Evolutionary conservation across 2,797 vertebrate genomes (phyloP).

Genomic region (Momotus momota): DNA sequence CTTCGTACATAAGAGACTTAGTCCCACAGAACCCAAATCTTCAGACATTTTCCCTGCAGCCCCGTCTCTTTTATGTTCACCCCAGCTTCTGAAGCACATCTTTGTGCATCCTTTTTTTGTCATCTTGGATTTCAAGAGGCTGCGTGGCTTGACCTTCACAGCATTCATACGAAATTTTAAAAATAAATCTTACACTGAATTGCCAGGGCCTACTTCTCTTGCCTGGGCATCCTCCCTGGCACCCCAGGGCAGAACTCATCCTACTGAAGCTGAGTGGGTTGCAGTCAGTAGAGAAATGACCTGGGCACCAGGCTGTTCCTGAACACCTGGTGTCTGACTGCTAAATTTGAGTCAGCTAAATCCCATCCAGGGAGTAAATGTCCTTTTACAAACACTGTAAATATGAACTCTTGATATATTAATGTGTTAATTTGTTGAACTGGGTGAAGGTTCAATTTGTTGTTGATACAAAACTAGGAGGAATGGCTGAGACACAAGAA

Average conservation of each 20-base stretch:
- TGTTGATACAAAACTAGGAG: too few relatives aligned
- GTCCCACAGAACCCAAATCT: neutral
- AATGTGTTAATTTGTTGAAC: too few relatives aligned
- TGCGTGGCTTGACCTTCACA: fast-evolving
- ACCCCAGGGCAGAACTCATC: neutral
- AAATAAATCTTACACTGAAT: neutral
- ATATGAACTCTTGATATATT: neutral
- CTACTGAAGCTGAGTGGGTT: neutral
- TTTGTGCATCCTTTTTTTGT: neutral
- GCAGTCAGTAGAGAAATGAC: neutral
- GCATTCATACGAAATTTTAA: fast-evolving
- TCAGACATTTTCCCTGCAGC: neutral
- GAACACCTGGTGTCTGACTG: neutral
- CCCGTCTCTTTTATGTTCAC: neutral
- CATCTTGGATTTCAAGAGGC: neutral
- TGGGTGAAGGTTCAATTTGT: too few relatives aligned
- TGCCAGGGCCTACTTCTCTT: neutral
- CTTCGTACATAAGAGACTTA: neutral
- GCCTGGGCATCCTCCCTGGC: fast-evolving
- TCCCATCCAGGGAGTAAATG: neutral
- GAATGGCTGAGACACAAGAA: too few relatives aligned
- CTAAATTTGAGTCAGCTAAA: neutral
- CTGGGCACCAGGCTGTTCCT: neutral
- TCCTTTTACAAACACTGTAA: neutral
- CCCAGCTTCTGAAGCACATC: neutral